Percentiles rank a stretch among this genome's conserved stretches.
These are phyloP conservation scores for Cyrtorhinus lividipennis DNA, from an alignment of 1,140 invertebrate genomes.

Conservation along the genomic window DNA sequence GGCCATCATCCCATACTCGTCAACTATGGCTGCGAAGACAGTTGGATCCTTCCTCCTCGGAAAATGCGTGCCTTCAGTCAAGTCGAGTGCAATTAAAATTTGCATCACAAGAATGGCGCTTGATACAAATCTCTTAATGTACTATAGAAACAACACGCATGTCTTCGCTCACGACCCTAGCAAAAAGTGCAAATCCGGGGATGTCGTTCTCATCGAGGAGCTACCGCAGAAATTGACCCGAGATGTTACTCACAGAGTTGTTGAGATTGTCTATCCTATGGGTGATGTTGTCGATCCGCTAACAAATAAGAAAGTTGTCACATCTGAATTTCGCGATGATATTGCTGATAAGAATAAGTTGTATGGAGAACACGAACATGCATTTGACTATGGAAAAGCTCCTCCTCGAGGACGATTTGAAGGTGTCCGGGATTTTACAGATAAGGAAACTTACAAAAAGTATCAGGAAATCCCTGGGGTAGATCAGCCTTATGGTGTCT, in stretches of 20 bases:
- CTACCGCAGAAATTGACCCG: slow-evolving; percentile 54
- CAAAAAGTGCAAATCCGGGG: slow-evolving; percentile 60
- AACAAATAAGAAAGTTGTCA: slow-evolving; percentile 51
- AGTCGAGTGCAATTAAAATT: slow-evolving; percentile 61
- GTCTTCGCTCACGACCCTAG: slow-evolving; percentile 62
- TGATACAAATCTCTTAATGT: slow-evolving; percentile 53
- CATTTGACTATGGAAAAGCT: slow-evolving; percentile 61
- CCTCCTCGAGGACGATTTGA: slow-evolving; percentile 63
- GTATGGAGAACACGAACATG: slow-evolving; percentile 49
- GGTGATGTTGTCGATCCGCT: slow-evolving; percentile 72
- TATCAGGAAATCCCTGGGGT: slow-evolving; percentile 43
- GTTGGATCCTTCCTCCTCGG: slow-evolving; percentile 35
- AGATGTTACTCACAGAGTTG: slow-evolving; percentile 59
- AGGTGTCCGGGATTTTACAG: slow-evolving; percentile 62
- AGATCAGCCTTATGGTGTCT: slow-evolving; percentile 54
- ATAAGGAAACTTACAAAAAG: slow-evolving; percentile 55
- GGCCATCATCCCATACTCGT: too few relatives aligned
- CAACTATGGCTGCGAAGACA: not conserved
- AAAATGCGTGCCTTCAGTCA: slow-evolving; percentile 52
- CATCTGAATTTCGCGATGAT: slow-evolving; percentile 40
- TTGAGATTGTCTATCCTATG: slow-evolving; percentile 61
- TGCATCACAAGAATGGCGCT: slow-evolving; percentile 50
- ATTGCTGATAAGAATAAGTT: slow-evolving; percentile 48
- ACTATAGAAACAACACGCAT: slow-evolving; percentile 54
- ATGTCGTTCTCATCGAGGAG: slow-evolving; percentile 60